Evolutionary conservation across 2,888 invertebrate genomes (phyloP).

Genomic region (Keiferia lycopersicella): DNA sequence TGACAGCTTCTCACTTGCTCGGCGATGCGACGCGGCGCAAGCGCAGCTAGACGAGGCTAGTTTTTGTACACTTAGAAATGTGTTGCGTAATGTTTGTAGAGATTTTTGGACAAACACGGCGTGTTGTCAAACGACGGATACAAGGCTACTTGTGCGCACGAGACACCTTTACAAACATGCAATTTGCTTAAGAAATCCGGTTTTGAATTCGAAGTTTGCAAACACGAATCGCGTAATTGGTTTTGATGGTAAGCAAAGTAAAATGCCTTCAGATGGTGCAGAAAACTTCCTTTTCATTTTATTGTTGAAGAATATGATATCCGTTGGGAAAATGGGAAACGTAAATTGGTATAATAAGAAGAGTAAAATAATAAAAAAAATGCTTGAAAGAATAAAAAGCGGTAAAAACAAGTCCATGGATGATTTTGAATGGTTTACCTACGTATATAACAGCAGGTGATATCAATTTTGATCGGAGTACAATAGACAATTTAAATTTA

Average conservation of each 20-base stretch:
- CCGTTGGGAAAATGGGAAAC: too few species aligned
- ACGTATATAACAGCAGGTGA: background rate
- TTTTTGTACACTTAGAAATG: slow-evolving; percentile 29
- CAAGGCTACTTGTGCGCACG: slow-evolving; percentile 4
- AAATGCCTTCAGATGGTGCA: too few species aligned
- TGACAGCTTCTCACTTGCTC: slow-evolving; percentile 50
- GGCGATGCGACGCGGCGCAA: slow-evolving; percentile 42
- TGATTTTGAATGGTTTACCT: too few species aligned
- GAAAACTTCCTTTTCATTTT: too few species aligned
- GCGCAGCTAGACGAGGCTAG: slow-evolving; percentile 39
- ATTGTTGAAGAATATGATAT: too few species aligned
- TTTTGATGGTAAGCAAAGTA: background rate
- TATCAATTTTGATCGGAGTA: background rate
- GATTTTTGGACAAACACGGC: slow-evolving; percentile 13
- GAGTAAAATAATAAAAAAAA: too few species aligned
- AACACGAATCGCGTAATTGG: background rate
- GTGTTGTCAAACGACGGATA: slow-evolving; percentile 12
- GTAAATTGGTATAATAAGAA: too few species aligned
- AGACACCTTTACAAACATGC: slow-evolving; percentile 2
- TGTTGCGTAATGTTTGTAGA: slow-evolving; percentile 21
- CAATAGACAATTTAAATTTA: background rate
- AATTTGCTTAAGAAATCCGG: slow-evolving; percentile 1
- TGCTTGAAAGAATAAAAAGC: too few species aligned
- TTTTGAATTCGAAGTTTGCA: background rate
- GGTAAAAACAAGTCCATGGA: too few species aligned